Conservation (phyloP, 1,140 invertebrate genomes). For the Paraescarpia echinospica region DNA sequence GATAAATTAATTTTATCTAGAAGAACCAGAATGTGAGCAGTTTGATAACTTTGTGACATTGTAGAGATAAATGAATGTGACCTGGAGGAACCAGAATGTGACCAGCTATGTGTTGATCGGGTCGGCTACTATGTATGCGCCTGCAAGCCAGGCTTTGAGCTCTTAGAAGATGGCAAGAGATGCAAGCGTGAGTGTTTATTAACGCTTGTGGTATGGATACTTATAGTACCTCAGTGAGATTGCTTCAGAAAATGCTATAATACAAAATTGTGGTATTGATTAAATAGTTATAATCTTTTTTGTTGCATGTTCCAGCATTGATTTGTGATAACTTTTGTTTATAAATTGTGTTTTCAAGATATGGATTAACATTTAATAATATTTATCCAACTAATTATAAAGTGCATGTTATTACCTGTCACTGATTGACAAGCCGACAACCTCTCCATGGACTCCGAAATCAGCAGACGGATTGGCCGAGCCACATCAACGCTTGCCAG, state of each 20-base stretch:
- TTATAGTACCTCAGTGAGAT: not conserved
- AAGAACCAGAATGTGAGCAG: not conserved
- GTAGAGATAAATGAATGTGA: not conserved
- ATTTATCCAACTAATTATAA: not conserved
- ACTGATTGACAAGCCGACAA: not conserved
- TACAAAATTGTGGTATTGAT: too few species aligned
- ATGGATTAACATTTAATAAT: too few species aligned
- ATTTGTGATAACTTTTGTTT: too few species aligned
- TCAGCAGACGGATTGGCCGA: too few species aligned
- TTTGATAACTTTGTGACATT: not conserved
- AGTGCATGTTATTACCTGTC: not conserved
- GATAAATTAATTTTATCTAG: not conserved
- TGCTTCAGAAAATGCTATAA: not conserved
- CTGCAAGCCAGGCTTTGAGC: not conserved
- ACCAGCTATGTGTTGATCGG: not conserved
- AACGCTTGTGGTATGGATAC: not conserved
- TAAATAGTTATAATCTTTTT: not conserved
- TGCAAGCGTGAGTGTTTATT: slow-evolving; percentile 7
- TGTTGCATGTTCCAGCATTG: not conserved
- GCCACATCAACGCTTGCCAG: too few species aligned
- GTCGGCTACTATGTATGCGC: not conserved
- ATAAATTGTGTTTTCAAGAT: too few species aligned
- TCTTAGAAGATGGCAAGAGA: not conserved
- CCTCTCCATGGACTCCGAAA: too few species aligned
- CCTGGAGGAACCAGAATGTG: not conserved